A percentile compares a stretch with the other conserved stretches of the same genome.
Evolutionary conservation across 1,140 invertebrate genomes (phyloP).

Genomic region (Sminthurides bifidus): DNA sequence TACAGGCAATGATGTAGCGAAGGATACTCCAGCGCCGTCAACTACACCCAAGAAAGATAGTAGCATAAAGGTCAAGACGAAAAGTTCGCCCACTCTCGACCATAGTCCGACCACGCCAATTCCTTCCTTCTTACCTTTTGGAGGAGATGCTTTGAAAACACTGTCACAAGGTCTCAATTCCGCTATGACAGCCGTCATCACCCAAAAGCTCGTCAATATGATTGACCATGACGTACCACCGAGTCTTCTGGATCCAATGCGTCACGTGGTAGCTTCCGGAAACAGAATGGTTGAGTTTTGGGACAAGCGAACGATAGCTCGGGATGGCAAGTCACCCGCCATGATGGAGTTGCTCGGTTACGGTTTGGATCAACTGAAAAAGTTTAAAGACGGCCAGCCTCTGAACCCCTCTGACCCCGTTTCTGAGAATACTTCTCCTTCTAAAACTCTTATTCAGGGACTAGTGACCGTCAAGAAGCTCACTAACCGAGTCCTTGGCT

Average conservation of each 20-base stretch:
- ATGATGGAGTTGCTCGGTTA: conserved; percentile 30
- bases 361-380: conserved; percentile 29
- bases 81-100: too few species aligned
- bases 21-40: too few species aligned
- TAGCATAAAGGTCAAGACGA: too few species aligned
- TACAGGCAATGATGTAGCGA: conserved; percentile 3
- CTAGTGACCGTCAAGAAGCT: conserved; percentile 30
- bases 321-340: conserved; percentile 26
- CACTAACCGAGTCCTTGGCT: conserved; percentile 29
- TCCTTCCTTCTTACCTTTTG: too few species aligned
- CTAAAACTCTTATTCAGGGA: conserved; percentile 30
- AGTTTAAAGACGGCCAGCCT: conserved; percentile 25
- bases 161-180: conserved; percentile 29
- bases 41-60: too few species aligned
- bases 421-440: conserved; percentile 19
- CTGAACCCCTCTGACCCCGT: conserved; percentile 22
- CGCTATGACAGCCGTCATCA: conserved; percentile 24
- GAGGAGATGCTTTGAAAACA: too few species aligned
- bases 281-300: conserved; percentile 31
- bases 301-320: conserved; percentile 22
- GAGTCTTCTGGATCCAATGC: conserved; percentile 24
- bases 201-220: conserved; percentile 25
- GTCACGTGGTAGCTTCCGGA: conserved; percentile 29
- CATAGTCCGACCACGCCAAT: too few species aligned
- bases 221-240: conserved; percentile 29